Evolutionary conservation across 2,888 invertebrate species (phyloP).

Genomic region (Phlogophora meticulosa): DNA sequence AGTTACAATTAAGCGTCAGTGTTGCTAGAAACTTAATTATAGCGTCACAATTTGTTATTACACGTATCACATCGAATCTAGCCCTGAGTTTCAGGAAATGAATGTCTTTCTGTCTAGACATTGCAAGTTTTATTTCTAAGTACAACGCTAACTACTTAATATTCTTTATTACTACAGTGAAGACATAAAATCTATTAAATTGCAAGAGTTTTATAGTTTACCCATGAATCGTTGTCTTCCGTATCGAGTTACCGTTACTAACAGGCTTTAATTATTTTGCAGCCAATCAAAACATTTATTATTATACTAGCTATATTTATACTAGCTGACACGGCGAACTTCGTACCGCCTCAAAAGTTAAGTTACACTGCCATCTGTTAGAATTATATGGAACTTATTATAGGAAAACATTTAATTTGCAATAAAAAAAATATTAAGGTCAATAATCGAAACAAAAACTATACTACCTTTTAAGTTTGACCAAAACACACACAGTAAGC

Average conservation of each 20-base stretch:
- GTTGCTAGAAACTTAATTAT: constrained; percentile 3
- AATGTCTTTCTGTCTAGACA: neutral
- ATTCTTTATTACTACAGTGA: neutral
- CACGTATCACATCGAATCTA: too few species aligned
- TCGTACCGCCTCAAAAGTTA: too few species aligned
- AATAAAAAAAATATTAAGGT: too few species aligned
- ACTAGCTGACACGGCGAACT: too few species aligned
- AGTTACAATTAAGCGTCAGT: neutral
- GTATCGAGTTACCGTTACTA: constrained; percentile 1
- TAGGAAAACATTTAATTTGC: too few species aligned
- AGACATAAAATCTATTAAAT: neutral
- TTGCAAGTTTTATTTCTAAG: neutral
- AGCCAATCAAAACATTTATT: constrained; percentile 31
- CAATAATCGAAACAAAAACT: too few species aligned
- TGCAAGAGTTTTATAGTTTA: neutral
- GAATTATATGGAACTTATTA: too few species aligned
- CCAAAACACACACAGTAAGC: too few species aligned
- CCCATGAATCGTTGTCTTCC: neutral
- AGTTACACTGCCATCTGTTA: too few species aligned
- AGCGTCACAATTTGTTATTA: constrained; percentile 1
- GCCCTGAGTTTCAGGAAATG: neutral
- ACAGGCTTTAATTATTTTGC: constrained; percentile 6
- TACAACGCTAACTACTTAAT: neutral
- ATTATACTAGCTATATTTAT: constrained; percentile 1
- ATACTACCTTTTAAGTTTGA: too few species aligned